Conservation (phyloP, 2,888 invertebrate genomes). For the Netelia fuscicornis region DNA sequence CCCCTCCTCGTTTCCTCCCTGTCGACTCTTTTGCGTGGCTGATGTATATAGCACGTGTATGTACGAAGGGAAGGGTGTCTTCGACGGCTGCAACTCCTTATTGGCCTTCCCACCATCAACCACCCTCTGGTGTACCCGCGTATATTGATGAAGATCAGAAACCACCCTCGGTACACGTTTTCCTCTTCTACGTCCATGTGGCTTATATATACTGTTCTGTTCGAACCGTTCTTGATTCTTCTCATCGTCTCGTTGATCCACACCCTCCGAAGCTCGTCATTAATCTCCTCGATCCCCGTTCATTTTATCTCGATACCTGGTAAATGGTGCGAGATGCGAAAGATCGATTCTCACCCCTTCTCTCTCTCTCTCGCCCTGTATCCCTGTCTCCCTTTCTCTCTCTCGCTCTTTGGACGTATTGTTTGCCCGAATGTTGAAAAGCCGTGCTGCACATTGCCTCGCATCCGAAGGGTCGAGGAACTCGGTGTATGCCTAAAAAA, state of each 20-base stretch:
- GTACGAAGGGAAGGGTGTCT: constrained; percentile 72
- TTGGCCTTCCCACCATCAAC: constrained; percentile 71
- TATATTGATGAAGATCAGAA: constrained; percentile 38
- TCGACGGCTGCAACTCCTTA: constrained; percentile 74
- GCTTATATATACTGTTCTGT: not conserved
- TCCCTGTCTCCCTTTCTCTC: too few relatives aligned
- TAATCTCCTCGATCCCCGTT: constrained; percentile 42
- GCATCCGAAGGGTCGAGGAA: not conserved
- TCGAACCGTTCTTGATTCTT: not conserved
- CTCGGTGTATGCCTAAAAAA: too few relatives aligned
- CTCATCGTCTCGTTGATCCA: constrained; percentile 18
- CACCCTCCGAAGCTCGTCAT: constrained; percentile 41
- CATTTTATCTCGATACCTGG: constrained; percentile 20
- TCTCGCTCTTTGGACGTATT: constrained; percentile 1
- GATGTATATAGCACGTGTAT: constrained; percentile 10
- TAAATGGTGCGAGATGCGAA: constrained; percentile 28
- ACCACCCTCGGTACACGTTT: not conserved
- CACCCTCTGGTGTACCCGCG: constrained; percentile 21
- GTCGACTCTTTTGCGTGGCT: constrained; percentile 71
- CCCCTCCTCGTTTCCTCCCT: constrained; percentile 58
- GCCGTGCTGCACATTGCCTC: not conserved
- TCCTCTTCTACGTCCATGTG: not conserved
- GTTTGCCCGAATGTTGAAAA: not conserved
- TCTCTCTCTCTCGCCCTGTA: not conserved
- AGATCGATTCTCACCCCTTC: constrained; percentile 1